Evolutionary conservation across 2,113 vertebrate species (phyloP).

Genomic region (Tor tambroides): DNA sequence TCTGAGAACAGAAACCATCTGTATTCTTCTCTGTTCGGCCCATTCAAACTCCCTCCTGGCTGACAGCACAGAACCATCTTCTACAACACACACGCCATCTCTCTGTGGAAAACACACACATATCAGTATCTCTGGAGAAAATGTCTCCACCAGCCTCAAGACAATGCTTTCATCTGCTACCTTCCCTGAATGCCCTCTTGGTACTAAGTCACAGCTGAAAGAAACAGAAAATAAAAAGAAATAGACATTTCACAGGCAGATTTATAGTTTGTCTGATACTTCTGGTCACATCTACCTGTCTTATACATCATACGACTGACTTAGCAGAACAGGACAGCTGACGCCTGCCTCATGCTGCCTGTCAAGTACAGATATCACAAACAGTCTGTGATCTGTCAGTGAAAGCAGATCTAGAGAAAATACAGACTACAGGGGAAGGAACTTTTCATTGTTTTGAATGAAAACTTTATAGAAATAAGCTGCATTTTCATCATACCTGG

Average conservation of each 20-base stretch:
- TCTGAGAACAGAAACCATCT: conserved; percentile 87
- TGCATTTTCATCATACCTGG: conserved; percentile 75
- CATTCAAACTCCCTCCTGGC: conserved; percentile 88
- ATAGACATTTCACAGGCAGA: conserved; percentile 8
- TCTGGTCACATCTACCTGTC: conserved; percentile 1
- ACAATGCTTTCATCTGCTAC: background rate
- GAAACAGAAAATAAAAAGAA: background rate
- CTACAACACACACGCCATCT: conserved; percentile 76
- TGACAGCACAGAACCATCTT: conserved; percentile 88
- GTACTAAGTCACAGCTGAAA: background rate
- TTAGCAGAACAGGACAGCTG: conserved; percentile 28
- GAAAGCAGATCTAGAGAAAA: conserved; percentile 20
- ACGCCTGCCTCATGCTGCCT: conserved; percentile 3
- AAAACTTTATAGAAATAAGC: background rate
- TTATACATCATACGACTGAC: background rate
- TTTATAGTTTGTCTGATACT: conserved; percentile 18
- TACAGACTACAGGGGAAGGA: background rate
- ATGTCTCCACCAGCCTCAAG: conserved; percentile 5
- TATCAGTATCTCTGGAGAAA: background rate
- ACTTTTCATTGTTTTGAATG: background rate
- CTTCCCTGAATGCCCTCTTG: background rate
- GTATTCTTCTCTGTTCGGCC: conserved; percentile 93
- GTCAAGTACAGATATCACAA: conserved; percentile 17
- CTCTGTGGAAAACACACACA: conserved; percentile 45
- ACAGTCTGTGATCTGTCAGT: conserved; percentile 10